Evolutionary conservation across 2,797 vertebrate species (phyloP).

Genomic region (Anguilla marmorata): DNA sequence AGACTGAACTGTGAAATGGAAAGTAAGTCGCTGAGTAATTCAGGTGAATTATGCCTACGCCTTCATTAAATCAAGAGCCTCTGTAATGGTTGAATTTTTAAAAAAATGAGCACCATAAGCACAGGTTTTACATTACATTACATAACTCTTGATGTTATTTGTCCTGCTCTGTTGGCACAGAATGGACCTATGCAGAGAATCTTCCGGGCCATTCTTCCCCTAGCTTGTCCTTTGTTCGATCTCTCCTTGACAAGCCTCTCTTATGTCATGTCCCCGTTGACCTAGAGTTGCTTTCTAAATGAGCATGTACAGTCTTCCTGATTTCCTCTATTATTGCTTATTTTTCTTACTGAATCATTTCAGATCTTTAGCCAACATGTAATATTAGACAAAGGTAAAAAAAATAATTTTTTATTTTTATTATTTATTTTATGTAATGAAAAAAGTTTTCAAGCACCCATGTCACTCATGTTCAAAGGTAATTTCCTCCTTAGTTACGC

Average conservation of each 20-base stretch:
- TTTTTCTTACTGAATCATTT: too few relatives aligned
- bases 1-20: neutral
- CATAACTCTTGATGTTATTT: slow-evolving; percentile 4
- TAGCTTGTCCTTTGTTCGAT: neutral
- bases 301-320: too few relatives aligned
- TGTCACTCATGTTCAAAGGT: too few relatives aligned
- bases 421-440: too few relatives aligned
- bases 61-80: slow-evolving; percentile 12
- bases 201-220: neutral
- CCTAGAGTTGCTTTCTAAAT: neutral
- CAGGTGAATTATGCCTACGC: neutral
- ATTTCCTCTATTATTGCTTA: too few relatives aligned
- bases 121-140: neutral
- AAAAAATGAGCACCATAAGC: neutral
- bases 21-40: neutral
- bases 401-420: too few relatives aligned
- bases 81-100: neutral
- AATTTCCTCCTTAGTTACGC: too few relatives aligned
- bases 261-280: neutral
- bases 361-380: too few relatives aligned
- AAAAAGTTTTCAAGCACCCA: too few relatives aligned
- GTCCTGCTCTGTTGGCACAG: neutral
- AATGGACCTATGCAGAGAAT: neutral
- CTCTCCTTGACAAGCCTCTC: neutral
- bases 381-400: too few relatives aligned